A percentile compares a stretch with the other conserved stretches of the same genome.
phyloP scores from a whole-genome alignment of 2,797 vertebrate genomes.

The Helostoma temminkii region DNA sequence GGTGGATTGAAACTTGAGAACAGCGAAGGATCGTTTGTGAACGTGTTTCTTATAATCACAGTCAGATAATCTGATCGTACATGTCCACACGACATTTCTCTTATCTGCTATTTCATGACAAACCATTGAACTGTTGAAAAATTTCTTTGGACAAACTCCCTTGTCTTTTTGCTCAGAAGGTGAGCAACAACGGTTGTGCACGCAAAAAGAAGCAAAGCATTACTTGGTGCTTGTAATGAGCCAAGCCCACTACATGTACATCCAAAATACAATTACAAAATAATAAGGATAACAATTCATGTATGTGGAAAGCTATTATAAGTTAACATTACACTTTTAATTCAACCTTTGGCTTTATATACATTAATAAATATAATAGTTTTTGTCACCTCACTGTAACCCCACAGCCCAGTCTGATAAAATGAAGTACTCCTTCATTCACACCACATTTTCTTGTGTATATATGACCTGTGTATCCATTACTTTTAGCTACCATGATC shows the following conservation, averaged over 20 bases:
- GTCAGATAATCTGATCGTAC: conserved; percentile 1
- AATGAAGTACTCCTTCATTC: not conserved
- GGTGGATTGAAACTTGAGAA: conserved; percentile 7
- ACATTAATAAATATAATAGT: too few relatives aligned
- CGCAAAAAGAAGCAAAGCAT: conserved; percentile 29
- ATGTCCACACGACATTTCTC: not conserved
- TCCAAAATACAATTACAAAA: conserved; percentile 2
- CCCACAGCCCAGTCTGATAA: not conserved
- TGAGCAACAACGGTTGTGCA: conserved; percentile 31
- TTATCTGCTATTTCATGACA: conserved; percentile 6
- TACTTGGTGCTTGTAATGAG: not conserved
- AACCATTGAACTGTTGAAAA: not conserved
- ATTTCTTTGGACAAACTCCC: conserved; percentile 12
- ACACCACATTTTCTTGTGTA: too few relatives aligned
- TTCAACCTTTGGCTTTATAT: not conserved
- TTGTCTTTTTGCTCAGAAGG: conserved; percentile 10
- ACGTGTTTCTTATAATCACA: not conserved
- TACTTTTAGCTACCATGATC: not conserved
- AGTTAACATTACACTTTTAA: not conserved
- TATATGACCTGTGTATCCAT: too few relatives aligned
- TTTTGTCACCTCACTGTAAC: not conserved
- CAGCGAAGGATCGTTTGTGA: not conserved
- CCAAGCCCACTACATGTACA: not conserved
- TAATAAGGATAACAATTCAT: not conserved
- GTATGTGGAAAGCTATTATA: not conserved